Evolutionary conservation across 2,113 vertebrate species (phyloP), one percentile per base, ranked within the genome.

Genomic region (Megatriorchis doriae): DNA sequence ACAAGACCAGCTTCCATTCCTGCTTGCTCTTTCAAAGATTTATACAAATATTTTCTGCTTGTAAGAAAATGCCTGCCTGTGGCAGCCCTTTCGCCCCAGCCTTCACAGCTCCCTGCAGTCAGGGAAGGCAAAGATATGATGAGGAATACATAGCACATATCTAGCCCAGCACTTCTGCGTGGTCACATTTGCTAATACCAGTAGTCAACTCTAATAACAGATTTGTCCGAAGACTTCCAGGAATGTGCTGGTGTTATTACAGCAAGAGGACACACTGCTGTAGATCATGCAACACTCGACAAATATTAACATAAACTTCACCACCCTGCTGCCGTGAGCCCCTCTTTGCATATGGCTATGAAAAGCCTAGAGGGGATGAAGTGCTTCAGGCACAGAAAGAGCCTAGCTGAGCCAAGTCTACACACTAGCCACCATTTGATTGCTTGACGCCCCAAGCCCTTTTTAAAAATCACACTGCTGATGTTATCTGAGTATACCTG

Each of bases 301-400:
- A 32, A 85, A 40, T 59, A 67, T 15, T 86, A 74, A 72, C 2
- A 8, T 48, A 18, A 79, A 72, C 29, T 65, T 43, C 36, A 82
- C 27, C 40, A 2, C 10, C 3, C 12, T 0, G 3, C 7, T 6
- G 2, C 29, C 17, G 10, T 1, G 6, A 81, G 23, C 17, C 27
- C 40, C 15, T 90, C 53, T 87, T 87, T 72, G 52, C 48, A 32
- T 40, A 53, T 9, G 10, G 70, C 34, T 68, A 15, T 40, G 56
- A 67, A 88, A 88, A 82, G 29, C 9, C 14, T 16, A 52, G 61
- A 70, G 32, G 9, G 27, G 11, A 68, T 59, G 14, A 90, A 91
- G 34, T 19, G 11, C 18, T 50, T 79, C 47, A 85, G n/a, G 29
- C 55, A 65, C 23, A 83, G 38, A 52, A 68, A 66, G 19, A 26